Conservation (phyloP, 2,113 vertebrate genomes). For the Lophius piscatorius region DNA sequence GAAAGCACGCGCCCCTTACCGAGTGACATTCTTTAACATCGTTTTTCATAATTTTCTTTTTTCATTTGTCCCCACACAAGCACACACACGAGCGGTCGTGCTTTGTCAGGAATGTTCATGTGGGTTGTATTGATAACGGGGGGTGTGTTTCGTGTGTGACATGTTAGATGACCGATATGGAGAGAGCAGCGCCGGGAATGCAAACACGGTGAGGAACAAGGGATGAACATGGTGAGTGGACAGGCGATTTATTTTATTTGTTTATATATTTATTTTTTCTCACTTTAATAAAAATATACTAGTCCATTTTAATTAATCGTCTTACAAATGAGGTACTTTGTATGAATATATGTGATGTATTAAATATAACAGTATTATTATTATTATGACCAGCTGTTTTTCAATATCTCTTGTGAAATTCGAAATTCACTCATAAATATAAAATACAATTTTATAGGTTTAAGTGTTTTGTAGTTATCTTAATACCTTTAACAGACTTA, state of each 20-base stretch:
- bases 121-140: conserved; percentile 68
- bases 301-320: neutral
- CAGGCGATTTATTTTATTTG: conserved; percentile 1
- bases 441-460: too few relatives aligned
- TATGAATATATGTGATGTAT: too few relatives aligned
- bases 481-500: too few relatives aligned
- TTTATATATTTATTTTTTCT: neutral
- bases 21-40: conserved; percentile 25
- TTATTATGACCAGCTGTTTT: too few relatives aligned
- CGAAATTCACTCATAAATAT: too few relatives aligned
- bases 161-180: conserved; percentile 58
- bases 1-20: conserved; percentile 51
- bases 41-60: conserved; percentile 43
- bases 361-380: too few relatives aligned
- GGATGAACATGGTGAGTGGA: conserved; percentile 67
- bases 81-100: conserved; percentile 26
- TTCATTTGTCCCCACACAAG: conserved; percentile 34
- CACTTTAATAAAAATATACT: neutral
- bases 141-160: conserved; percentile 50
- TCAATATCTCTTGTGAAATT: too few relatives aligned
- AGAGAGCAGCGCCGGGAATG: conserved; percentile 54
- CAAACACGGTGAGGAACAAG: conserved; percentile 46
- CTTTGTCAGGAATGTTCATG: conserved; percentile 76
- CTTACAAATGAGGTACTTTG: too few relatives aligned
- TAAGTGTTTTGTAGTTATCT: too few relatives aligned